Evolutionary conservation across 2,888 invertebrate species (phyloP).

Genomic region (Microctonus aethiopoides): DNA sequence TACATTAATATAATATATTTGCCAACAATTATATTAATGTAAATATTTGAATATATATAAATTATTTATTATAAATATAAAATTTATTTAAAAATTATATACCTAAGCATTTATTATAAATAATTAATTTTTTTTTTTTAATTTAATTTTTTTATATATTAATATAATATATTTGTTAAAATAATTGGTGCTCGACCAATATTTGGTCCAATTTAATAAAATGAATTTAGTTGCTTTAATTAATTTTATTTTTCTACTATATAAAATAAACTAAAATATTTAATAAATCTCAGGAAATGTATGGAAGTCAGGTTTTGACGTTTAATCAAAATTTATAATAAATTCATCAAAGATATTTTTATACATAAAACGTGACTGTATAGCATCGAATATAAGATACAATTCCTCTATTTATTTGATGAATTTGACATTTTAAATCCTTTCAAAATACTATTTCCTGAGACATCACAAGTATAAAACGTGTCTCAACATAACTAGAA

Average conservation of each 20-base stretch:
- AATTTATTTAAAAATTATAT: no score
- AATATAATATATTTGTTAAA: no score
- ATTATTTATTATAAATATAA: no score
- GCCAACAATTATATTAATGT: no score
- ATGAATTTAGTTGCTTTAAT: no score
- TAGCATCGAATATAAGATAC: constrained; percentile 32
- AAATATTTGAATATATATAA: no score
- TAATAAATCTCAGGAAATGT: background rate
- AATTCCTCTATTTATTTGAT: constrained; percentile 51
- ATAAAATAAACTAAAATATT: background rate
- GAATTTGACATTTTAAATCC: background rate
- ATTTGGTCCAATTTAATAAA: no score
- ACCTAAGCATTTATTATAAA: no score
- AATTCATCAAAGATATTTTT: background rate
- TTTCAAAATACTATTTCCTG: background rate
- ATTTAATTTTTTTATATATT: no score
- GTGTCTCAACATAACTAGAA: constrained; percentile 49
- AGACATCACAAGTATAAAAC: constrained; percentile 40
- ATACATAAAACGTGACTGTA: background rate
- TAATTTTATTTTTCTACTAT: background rate
- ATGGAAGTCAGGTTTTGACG: background rate
- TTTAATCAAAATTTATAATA: background rate
- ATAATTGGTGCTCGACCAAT: no score
- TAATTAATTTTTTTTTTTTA: no score
- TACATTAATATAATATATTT: no score